Conservation (phyloP, 2,888 invertebrate genomes). For the Nephrotoma guestfalica region DNA sequence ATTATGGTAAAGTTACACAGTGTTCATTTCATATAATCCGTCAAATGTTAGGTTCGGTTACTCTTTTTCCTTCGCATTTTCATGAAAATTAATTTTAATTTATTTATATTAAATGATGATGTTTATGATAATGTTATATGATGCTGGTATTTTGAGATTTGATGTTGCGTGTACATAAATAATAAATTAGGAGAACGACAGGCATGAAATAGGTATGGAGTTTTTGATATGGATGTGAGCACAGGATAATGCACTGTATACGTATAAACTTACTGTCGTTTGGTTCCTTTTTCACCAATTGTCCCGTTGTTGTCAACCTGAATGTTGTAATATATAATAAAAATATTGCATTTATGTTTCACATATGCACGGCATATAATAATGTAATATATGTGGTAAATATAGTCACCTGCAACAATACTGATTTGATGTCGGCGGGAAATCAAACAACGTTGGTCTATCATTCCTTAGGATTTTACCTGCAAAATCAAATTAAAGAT, state of each 20-base stretch:
- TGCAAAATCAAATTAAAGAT: constrained; percentile 12
- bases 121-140: not conserved
- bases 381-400: not conserved
- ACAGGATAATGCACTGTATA: not conserved
- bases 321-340: not conserved
- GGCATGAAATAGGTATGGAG: not conserved
- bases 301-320: not conserved
- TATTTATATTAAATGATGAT: not conserved
- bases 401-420: constrained; percentile 31
- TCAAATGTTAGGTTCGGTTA: not conserved
- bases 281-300: constrained; percentile 2
- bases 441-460: constrained; percentile 34
- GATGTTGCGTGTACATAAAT: not conserved
- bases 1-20: not conserved
- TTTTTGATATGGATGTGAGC: not conserved
- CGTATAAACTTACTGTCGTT: not conserved
- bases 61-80: not conserved
- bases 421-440: constrained; percentile 34
- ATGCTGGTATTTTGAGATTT: not conserved
- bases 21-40: not conserved
- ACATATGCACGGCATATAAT: too few species aligned
- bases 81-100: not conserved
- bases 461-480: constrained; percentile 34
- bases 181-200: not conserved
- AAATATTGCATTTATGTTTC: not conserved